Conservation (phyloP, 2,113 vertebrate species). For the Mustela lutreola region DNA sequence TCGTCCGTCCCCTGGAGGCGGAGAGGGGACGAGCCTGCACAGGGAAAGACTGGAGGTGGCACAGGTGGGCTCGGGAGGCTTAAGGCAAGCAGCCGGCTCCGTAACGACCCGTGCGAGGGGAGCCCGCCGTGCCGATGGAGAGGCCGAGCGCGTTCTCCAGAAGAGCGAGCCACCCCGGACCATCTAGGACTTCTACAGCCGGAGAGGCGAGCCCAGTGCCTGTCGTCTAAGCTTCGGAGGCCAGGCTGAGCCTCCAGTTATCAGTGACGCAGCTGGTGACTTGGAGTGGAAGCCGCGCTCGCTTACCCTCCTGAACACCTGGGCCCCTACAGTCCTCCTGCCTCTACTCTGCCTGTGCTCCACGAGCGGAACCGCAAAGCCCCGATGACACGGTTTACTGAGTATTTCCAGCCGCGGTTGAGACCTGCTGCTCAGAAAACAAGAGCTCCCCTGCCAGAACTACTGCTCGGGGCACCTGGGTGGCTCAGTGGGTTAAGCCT, state of each 20-base stretch:
- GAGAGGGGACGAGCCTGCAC: rapidly evolving
- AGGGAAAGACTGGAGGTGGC: rapidly evolving
- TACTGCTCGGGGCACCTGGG: no score
- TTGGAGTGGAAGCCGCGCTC: neutral
- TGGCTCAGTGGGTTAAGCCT: no score
- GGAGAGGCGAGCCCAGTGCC: neutral
- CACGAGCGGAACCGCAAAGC: rapidly evolving
- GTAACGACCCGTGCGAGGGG: rapidly evolving
- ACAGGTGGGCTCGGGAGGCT: neutral
- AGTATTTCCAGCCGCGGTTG: neutral
- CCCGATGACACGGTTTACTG: neutral
- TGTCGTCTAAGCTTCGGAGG: no score
- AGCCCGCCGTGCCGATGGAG: rapidly evolving
- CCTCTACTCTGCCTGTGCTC: neutral
- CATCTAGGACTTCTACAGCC: neutral
- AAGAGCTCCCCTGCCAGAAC: neutral
- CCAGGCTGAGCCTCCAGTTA: no score
- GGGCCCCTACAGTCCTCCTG: neutral
- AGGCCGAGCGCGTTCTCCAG: rapidly evolving
- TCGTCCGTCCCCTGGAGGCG: rapidly evolving
- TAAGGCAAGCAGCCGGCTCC: rapidly evolving
- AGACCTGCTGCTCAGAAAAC: neutral
- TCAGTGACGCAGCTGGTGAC: no score
- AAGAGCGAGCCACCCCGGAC: neutral
- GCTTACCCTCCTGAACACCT: rapidly evolving